These are phyloP conservation scores for Cyclophora punctaria DNA, from an alignment of 2,888 invertebrate genomes.

Conservation along the genomic window DNA sequence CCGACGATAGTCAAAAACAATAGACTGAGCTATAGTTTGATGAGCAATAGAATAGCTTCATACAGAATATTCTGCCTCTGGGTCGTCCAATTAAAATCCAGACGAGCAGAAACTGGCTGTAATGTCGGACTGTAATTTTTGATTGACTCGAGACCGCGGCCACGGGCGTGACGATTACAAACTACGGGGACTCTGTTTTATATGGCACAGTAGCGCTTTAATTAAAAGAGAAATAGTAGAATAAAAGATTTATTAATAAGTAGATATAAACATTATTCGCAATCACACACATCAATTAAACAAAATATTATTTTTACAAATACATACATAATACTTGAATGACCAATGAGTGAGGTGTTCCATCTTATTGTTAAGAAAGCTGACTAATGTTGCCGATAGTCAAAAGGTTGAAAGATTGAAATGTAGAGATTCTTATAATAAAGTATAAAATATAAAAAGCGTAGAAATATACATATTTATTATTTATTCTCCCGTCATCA, in stretches of 20 bases:
- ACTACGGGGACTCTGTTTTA: no score
- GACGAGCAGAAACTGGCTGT: no score
- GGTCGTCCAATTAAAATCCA: no score
- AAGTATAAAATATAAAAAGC: constrained; percentile 52
- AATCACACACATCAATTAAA: constrained; percentile 70
- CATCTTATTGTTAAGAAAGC: constrained; percentile 34
- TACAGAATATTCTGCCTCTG: no score
- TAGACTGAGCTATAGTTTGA: no score
- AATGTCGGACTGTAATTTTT: no score
- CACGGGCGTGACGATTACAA: no score
- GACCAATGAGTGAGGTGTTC: constrained; percentile 41
- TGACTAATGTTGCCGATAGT: constrained; percentile 53
- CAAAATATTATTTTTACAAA: constrained; percentile 65
- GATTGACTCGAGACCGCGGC: no score
- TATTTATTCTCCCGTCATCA: constrained; percentile 94
- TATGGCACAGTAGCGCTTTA: not conserved
- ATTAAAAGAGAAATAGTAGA: constrained; percentile 42
- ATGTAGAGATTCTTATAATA: constrained; percentile 58
- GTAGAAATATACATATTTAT: constrained; percentile 27
- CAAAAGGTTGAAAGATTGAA: constrained; percentile 61
- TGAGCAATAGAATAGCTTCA: no score
- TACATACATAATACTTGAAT: constrained; percentile 64
- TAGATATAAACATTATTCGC: constrained; percentile 68
- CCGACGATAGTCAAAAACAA: no score
- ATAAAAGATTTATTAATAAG: constrained; percentile 73